Evolutionary conservation across 2,797 vertebrate species (phyloP), one percentile per base, ranked within the genome.

Genomic region (Coracias cyanogaster): DNA sequence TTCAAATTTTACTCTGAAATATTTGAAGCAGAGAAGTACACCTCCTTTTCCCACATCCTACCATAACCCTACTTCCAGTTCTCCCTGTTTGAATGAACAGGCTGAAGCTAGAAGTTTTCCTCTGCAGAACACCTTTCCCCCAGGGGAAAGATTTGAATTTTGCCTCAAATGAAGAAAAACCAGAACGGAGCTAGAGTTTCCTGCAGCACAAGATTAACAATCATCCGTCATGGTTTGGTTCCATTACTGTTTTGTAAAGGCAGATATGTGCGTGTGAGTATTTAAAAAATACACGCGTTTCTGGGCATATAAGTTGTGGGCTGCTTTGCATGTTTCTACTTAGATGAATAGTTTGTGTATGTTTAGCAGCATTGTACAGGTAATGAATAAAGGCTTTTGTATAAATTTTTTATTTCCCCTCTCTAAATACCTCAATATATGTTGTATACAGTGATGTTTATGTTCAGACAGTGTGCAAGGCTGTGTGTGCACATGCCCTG

Each of bases 141-240:
- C n/a, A 81, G 76, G 60, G 82, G 28, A 89, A 91, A 71, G 62
- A 51, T 90, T 95, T 0, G 3, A 78, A 90, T 95, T 88, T 90
- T 86, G 62, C 80, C 90, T 93, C 58, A 90, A 74, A 94, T 82
- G 86, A 96, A 90, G 92, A 69, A 94, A 86, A 95, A 83, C 2
- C 62, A 66, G 66, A 94, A 88, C 87, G n/a, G 84, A 93, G 72
- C 51, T 86, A 24, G 48, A 82, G 79, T 74, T 91, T 94, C 90
- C 87, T 93, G 93, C 82, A 81, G 88, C 5, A 33, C 80, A 89
- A 91, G 91, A 93, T 95, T 93, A 91, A 91, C 89, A 93, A 69
- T 94, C 80, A 73, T 88, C 95, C 90, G 91, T 76, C 91, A 79
- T 76, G 66, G 79, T 83, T 96, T 95, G 58, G 51, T 86, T 92